Conservation (phyloP, 2,797 vertebrate genomes). For the Epinephelus awoara region DNA sequence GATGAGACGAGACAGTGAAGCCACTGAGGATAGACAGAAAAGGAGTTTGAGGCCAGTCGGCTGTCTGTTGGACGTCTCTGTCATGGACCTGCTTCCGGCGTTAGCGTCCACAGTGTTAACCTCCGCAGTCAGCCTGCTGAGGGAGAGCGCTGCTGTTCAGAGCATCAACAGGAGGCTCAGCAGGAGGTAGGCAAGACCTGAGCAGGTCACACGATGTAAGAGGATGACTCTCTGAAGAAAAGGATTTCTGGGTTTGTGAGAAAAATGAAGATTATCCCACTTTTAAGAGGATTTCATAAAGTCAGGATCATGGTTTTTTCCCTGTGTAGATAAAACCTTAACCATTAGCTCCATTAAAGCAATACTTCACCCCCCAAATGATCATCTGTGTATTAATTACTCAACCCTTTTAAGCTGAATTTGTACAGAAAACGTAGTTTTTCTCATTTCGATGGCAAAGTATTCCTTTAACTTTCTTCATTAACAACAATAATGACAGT, state of each 20-base stretch:
- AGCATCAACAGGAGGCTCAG: slow-evolving; percentile 62
- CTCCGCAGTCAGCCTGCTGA: slow-evolving; percentile 64
- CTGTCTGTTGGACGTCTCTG: background rate
- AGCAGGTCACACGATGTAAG: background rate
- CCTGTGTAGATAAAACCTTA: too few relatives aligned
- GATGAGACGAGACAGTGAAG: slow-evolving; percentile 13
- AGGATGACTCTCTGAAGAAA: background rate
- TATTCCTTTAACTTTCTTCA: too few relatives aligned
- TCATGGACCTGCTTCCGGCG: slow-evolving; percentile 55
- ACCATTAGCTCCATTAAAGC: too few relatives aligned
- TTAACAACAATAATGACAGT: too few relatives aligned
- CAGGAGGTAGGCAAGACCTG: slow-evolving; percentile 62
- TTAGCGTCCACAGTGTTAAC: slow-evolving; percentile 47
- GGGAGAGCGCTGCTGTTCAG: slow-evolving; percentile 56
- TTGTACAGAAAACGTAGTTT: too few relatives aligned
- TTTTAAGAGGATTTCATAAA: background rate
- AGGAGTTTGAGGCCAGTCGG: background rate
- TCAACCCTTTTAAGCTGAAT: too few relatives aligned
- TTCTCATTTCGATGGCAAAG: too few relatives aligned
- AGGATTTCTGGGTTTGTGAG: background rate
- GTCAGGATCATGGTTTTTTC: background rate
- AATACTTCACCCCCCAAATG: too few relatives aligned
- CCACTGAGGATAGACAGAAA: slow-evolving; percentile 4
- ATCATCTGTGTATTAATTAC: too few relatives aligned
- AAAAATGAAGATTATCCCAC: background rate